Conservation (phyloP, 37 sponge, comb jelly and placozoan species). For the Beroe forskalii region DNA sequence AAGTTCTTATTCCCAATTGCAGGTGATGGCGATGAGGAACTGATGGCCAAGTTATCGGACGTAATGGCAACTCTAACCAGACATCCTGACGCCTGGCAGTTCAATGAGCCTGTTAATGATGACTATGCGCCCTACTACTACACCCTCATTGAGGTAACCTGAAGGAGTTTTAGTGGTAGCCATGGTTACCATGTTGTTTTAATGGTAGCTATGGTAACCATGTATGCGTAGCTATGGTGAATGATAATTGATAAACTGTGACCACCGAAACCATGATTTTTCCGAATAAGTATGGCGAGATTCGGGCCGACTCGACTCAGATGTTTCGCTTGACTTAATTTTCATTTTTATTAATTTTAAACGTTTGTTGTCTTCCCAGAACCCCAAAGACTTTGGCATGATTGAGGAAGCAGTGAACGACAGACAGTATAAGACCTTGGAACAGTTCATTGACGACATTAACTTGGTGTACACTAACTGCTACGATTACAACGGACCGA, state of each 20-base stretch:
- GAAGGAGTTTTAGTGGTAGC: too few relatives aligned
- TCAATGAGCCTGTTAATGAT: constrained; percentile 40
- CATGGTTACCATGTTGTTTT: too few relatives aligned
- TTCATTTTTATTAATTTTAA: not conserved
- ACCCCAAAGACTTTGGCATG: constrained; percentile 25
- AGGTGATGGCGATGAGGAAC: constrained; percentile 13
- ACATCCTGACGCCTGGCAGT: constrained; percentile 51
- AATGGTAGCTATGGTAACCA: too few relatives aligned
- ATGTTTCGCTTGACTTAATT: too few relatives aligned
- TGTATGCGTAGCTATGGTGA: too few relatives aligned
- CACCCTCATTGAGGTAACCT: constrained; percentile 39
- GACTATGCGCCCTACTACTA: constrained; percentile 52
- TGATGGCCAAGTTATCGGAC: not conserved
- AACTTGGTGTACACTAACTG: constrained; percentile 47
- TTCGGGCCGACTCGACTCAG: not conserved
- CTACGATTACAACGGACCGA: constrained; percentile 51
- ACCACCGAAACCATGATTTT: too few relatives aligned
- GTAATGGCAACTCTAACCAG: constrained; percentile 27
- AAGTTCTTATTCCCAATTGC: too few relatives aligned
- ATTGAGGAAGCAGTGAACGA: not conserved
- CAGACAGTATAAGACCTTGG: not conserved
- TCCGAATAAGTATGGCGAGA: not conserved
- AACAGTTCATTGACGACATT: constrained; percentile 3
- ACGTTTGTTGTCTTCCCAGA: constrained; percentile 39
- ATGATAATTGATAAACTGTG: too few relatives aligned